Conservation (phyloP, 1,140 invertebrate genomes). For the Pectinophora gossypiella region DNA sequence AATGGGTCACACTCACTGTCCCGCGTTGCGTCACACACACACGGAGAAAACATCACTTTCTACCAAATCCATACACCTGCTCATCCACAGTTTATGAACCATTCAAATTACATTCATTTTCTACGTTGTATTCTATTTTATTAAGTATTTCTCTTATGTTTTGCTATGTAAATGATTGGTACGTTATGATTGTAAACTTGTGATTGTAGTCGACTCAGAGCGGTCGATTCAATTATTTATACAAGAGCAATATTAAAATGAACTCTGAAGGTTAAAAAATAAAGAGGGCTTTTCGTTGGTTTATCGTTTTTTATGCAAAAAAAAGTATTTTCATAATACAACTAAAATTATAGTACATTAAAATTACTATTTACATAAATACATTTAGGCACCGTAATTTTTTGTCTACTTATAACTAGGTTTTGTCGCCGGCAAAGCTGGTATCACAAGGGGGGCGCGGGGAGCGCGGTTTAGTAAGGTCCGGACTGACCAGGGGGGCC, state of each 20-base stretch:
- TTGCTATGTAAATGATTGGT: not conserved
- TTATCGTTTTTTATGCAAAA: slow-evolving; percentile 73
- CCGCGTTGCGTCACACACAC: slow-evolving; percentile 42
- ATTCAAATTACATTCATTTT: not conserved
- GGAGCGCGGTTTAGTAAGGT: slow-evolving; percentile 57
- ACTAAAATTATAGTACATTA: slow-evolving; percentile 72
- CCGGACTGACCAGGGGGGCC: slow-evolving; percentile 69
- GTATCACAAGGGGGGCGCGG: slow-evolving; percentile 65
- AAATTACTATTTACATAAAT: slow-evolving; percentile 76
- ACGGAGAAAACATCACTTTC: slow-evolving; percentile 60
- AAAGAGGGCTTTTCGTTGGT: slow-evolving; percentile 33
- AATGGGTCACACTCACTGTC: slow-evolving; percentile 55
- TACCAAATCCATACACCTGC: slow-evolving; percentile 47
- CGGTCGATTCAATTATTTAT: not conserved
- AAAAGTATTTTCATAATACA: slow-evolving; percentile 67
- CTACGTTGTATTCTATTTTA: not conserved
- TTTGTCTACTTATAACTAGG: slow-evolving; percentile 70
- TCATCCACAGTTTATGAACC: slow-evolving; percentile 13
- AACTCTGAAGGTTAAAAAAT: slow-evolving; percentile 19
- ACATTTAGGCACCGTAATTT: slow-evolving; percentile 76
- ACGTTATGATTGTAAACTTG: too few species aligned
- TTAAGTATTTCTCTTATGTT: too few species aligned
- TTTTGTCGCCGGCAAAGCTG: slow-evolving; percentile 66
- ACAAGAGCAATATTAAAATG: not conserved
- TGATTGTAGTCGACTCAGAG: not conserved